A percentile compares a stretch with the other conserved stretches of the same genome.
Evolutionary conservation across 2,797 vertebrate genomes (phyloP).

Genomic region (Lepus townsendii): DNA sequence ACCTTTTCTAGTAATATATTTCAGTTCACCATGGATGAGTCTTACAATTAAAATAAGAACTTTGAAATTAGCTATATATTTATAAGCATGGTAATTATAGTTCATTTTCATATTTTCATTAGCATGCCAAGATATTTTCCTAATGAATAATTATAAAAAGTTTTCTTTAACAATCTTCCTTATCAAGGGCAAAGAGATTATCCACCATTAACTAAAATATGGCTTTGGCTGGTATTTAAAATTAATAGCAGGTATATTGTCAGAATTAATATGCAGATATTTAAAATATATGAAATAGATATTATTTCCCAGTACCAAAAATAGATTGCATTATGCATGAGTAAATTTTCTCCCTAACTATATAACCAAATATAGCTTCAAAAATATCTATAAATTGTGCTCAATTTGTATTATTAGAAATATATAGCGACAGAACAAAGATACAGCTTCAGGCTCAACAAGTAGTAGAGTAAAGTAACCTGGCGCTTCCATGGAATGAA

Average conservation of each 20-base stretch:
- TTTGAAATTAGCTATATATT: slow-evolving; percentile 53
- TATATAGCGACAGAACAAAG: slow-evolving; percentile 51
- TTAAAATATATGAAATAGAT: slow-evolving; percentile 75
- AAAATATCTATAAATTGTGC: slow-evolving; percentile 82
- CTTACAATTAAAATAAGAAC: slow-evolving; percentile 58
- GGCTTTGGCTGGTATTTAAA: slow-evolving; percentile 78
- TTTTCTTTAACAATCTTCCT: slow-evolving; percentile 65
- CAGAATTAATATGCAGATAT: slow-evolving; percentile 80
- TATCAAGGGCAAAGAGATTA: slow-evolving; percentile 73
- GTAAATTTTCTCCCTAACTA: slow-evolving; percentile 77
- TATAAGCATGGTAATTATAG: slow-evolving; percentile 36
- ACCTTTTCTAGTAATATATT: slow-evolving; percentile 26
- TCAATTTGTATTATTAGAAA: slow-evolving; percentile 65
- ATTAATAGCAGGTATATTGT: slow-evolving; percentile 63
- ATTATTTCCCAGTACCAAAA: slow-evolving; percentile 69
- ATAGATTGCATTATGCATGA: slow-evolving; percentile 69
- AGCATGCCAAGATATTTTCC: slow-evolving; percentile 64
- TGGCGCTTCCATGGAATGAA: slow-evolving; percentile 41
- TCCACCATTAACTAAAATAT: slow-evolving; percentile 74
- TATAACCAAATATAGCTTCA: slow-evolving; percentile 77
- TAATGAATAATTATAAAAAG: slow-evolving; percentile 73
- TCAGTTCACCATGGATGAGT: not conserved
- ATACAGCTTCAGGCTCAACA: not conserved
- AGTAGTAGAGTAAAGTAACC: slow-evolving; percentile 41
- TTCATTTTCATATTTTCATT: slow-evolving; percentile 79